Percentiles rank a stretch among this genome's conserved stretches.
These are phyloP conservation scores for Patiria miniata DNA, from an alignment of 35 echinoderm and acorn worm species.

Conservation along the genomic window DNA sequence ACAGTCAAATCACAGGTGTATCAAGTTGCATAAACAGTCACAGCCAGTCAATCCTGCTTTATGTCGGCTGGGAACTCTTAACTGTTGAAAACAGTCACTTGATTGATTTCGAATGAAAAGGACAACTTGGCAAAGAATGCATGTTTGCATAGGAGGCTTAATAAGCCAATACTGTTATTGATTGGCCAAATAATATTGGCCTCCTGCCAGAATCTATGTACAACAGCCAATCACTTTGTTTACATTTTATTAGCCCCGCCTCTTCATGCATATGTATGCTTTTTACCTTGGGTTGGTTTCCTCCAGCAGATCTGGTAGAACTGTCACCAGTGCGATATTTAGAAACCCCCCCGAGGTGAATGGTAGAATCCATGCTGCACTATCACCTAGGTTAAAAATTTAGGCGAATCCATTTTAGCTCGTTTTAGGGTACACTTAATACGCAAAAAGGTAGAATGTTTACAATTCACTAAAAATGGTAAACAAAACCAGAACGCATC, in stretches of 20 bases:
- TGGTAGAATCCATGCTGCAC: slow-evolving; percentile 97
- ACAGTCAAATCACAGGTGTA: too few species aligned
- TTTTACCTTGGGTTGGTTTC: slow-evolving; percentile 76
- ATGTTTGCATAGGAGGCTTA: background rate
- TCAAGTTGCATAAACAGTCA: too few species aligned
- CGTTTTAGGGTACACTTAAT: background rate
- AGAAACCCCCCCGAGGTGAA: slow-evolving; percentile 99
- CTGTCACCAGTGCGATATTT: slow-evolving; percentile 83
- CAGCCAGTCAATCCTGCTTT: too few species aligned
- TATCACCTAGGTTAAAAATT: slow-evolving; percentile 52
- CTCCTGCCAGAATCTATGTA: background rate
- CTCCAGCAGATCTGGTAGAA: slow-evolving; percentile 79
- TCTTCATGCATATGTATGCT: background rate
- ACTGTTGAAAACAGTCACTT: too few species aligned
- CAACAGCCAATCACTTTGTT: too few species aligned
- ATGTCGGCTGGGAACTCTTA: too few species aligned
- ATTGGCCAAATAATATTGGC: background rate
- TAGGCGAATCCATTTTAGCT: too few species aligned
- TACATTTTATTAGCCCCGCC: background rate
- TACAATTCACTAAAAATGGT: background rate
- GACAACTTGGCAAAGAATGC: too few species aligned
- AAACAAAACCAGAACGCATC: too few species aligned
- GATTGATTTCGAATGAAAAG: too few species aligned
- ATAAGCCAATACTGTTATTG: background rate
- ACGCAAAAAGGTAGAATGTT: too few species aligned